Percentiles rank a stretch among this genome's conserved stretches.
phyloP scores from a whole-genome alignment of 2,888 invertebrate species.

The Alsophila aescularia region DNA sequence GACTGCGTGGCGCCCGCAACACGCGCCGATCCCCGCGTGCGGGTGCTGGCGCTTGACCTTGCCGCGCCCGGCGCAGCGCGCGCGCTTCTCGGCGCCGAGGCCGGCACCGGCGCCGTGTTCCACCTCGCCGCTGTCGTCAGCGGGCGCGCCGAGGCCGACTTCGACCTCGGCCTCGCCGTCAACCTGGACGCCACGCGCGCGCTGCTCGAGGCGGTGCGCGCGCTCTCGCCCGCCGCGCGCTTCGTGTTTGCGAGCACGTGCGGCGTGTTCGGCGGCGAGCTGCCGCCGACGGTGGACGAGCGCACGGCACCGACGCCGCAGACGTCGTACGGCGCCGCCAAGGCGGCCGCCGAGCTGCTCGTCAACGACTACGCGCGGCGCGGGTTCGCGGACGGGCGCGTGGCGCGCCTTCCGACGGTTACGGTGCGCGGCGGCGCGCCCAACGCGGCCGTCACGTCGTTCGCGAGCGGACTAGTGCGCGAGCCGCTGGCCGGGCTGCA shows the following conservation, averaged over 20 bases:
- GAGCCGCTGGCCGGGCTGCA: constrained; percentile 62
- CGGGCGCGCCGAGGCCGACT: constrained; percentile 69
- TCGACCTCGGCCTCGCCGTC: constrained; percentile 66
- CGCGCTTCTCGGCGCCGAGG: constrained; percentile 40
- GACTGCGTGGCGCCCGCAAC: constrained; percentile 42
- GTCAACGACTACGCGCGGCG: constrained; percentile 70
- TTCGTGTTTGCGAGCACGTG: constrained; percentile 67
- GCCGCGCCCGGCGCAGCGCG: constrained; percentile 48
- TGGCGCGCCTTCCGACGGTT: constrained; percentile 69
- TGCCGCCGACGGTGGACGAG: constrained; percentile 58
- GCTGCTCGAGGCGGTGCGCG: constrained; percentile 62
- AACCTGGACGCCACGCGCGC: constrained; percentile 71
- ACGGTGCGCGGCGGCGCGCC: constrained; percentile 67
- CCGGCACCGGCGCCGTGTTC: constrained; percentile 56
- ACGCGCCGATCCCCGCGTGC: constrained; percentile 48
- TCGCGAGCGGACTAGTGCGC: constrained; percentile 70
- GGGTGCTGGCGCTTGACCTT: constrained; percentile 40
- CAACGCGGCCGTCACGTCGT: constrained; percentile 74
- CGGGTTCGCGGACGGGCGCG: constrained; percentile 64
- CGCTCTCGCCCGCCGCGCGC: constrained; percentile 46
- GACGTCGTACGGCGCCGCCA: constrained; percentile 70
- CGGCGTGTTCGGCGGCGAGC: constrained; percentile 66
- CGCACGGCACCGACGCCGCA: constrained; percentile 62
- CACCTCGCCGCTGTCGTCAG: constrained; percentile 75
- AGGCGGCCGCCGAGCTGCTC: constrained; percentile 71